Conservation (phyloP, 2,113 vertebrate genomes). For the Entosphenus tridentatus region DNA sequence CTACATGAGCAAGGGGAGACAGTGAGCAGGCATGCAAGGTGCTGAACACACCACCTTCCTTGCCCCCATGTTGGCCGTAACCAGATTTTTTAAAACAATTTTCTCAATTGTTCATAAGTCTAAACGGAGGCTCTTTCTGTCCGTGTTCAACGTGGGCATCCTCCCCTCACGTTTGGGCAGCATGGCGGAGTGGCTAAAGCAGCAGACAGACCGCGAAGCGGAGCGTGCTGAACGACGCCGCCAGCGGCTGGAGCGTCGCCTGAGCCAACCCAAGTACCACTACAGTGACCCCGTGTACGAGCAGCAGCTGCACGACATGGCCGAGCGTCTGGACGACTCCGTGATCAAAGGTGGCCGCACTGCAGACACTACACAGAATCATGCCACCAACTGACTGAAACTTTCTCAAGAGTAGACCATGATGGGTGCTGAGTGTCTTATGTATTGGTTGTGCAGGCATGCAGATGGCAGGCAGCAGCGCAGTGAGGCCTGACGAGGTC, state of each 20-base stretch:
- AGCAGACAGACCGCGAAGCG: conserved; percentile 64
- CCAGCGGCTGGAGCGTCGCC: conserved; percentile 58
- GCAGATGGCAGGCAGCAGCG: conserved; percentile 44
- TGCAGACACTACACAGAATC: neutral
- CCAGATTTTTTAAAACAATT: too few species aligned
- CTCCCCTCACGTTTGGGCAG: conserved; percentile 17
- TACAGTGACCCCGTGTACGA: conserved; percentile 45
- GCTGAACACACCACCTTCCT: too few species aligned
- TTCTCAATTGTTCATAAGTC: too few species aligned
- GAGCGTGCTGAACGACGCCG: conserved; percentile 62
- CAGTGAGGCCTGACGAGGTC: conserved; percentile 15
- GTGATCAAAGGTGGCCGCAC: conserved; percentile 46
- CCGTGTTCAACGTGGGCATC: too few species aligned
- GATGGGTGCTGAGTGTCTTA: neutral
- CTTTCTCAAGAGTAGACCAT: neutral
- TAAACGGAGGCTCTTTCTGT: too few species aligned
- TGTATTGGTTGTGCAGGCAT: conserved; percentile 29
- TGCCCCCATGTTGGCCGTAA: too few species aligned
- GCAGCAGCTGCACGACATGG: conserved; percentile 61
- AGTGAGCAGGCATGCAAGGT: too few species aligned
- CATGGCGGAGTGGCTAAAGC: conserved; percentile 88
- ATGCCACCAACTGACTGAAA: neutral
- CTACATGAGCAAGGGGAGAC: too few species aligned
- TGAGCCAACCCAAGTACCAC: conserved; percentile 37
- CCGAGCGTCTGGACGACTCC: conserved; percentile 63